Base-by-base conservation (phyloP, 2,113 vertebrate species). In the Scomber colias region DNA sequence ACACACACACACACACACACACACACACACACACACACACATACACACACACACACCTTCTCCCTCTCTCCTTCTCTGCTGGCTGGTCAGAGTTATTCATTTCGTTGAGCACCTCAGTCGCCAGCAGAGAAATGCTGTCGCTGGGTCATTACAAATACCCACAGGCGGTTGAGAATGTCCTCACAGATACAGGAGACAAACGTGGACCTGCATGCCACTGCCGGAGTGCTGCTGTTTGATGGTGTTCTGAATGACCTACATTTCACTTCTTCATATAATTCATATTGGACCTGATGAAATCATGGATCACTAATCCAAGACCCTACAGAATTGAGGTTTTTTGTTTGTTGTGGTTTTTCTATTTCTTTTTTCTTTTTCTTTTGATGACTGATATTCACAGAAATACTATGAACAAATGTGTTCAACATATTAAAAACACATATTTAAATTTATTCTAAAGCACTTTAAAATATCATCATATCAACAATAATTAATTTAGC, bases 141-240 rank as follows among this genome's bases (percentile, higher is more conserved):
- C 70, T 79, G 80, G 83, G 89, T 90, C 89, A 84, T 92, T 90
- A 87, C 79, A 90, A 90, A 90, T 85, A 83, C 86, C 87, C 91
- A 75, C 72, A 66, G 89, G 86, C 79, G 27, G 77, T 85, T 62
- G 82, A 48, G 71, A 84, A 73, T 83, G 89, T 88, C 86, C 85
- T 83, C 78, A 69, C 82, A 90, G 77, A 91, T 81, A 83, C 54
- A 72, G 88, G 72, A 79, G 70, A 84, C 83, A 84, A 82, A 86
- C 21, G 17, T 56, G 69, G 77, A 62, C 69, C 86, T 56, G 71
- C 72, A 54, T 73, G 71, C 71, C 3, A 16, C 79, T 57, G 79
- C 68, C 60, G 64, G 79, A 83, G 56, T 31, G 83, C 78, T 80
- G 83, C 77, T 83, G 88, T 77, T 78, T 77, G 78, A 83, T 77